A percentile compares a stretch with the other conserved stretches of the same genome.
Evolutionary conservation across 2,113 vertebrate genomes (phyloP).

Genomic region (Myotis lucifugus): DNA sequence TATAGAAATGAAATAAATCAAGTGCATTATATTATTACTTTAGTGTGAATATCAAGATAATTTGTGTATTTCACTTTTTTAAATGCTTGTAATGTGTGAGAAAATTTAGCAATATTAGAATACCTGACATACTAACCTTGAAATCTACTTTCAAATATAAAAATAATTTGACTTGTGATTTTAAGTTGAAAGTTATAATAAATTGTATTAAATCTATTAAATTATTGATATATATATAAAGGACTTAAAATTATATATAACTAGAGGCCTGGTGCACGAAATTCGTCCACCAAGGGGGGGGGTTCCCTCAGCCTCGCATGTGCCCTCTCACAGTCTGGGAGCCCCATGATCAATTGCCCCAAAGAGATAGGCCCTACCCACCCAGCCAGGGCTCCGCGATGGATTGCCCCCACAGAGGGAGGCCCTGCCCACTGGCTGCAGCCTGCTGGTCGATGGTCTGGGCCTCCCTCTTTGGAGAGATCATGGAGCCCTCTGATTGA

Average conservation of each 20-base stretch:
- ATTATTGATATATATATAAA: neutral
- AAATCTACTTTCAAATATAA: slow-evolving; percentile 8
- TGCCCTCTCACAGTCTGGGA: too few relatives aligned
- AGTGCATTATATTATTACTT: neutral
- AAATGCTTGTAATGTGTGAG: neutral
- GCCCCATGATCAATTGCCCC: too few relatives aligned
- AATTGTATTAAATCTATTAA: neutral
- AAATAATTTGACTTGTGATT: neutral
- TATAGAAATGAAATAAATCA: slow-evolving; percentile 5
- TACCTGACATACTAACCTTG: neutral
- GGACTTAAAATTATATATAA: neutral
- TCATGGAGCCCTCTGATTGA: too few relatives aligned
- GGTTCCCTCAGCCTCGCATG: too few relatives aligned
- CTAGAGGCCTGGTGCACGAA: neutral
- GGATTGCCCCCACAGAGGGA: too few relatives aligned
- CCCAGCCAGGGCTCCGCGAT: too few relatives aligned
- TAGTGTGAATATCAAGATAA: neutral
- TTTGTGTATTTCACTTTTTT: neutral
- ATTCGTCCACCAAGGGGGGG: too few relatives aligned
- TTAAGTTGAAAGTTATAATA: neutral
- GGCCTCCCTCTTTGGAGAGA: too few relatives aligned
- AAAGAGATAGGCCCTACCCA: too few relatives aligned
- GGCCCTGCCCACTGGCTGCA: too few relatives aligned
- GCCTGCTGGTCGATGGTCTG: too few relatives aligned
- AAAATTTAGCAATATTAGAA: slow-evolving; percentile 34